Evolutionary conservation across 2,113 vertebrate genomes (phyloP).

Genomic region (Entelurus aequoreus): DNA sequence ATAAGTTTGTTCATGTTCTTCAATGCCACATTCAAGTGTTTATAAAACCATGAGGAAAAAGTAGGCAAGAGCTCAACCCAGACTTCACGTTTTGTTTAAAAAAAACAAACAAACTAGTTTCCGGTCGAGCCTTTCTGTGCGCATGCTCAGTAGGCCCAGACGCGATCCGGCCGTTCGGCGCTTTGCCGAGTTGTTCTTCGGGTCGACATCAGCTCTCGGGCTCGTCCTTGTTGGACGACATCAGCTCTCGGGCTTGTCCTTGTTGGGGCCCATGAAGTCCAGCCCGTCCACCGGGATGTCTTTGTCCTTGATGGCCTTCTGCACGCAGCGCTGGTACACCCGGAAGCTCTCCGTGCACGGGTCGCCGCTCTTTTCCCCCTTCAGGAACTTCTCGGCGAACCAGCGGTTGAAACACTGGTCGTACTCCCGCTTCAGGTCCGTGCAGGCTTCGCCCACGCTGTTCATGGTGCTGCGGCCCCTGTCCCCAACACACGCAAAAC

Average conservation of each 20-base stretch:
- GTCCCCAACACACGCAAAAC: too few species aligned
- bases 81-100: too few species aligned
- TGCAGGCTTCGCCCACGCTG: slow-evolving; percentile 93
- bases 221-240: not conserved
- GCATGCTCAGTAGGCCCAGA: too few species aligned
- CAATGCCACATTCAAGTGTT: too few species aligned
- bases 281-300: slow-evolving; percentile 94
- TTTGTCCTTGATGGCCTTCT: slow-evolving; percentile 96
- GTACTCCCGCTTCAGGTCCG: slow-evolving; percentile 95
- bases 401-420: slow-evolving; percentile 98
- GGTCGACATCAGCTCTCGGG: not conserved
- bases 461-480: slow-evolving; percentile 74
- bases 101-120: too few species aligned
- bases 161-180: too few species aligned
- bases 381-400: slow-evolving; percentile 97
- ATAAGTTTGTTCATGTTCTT: too few species aligned
- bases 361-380: slow-evolving; percentile 84
- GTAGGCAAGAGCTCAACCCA: too few species aligned
- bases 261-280: slow-evolving; percentile 92
- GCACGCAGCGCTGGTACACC: slow-evolving; percentile 88
- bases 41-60: too few species aligned
- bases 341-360: slow-evolving; percentile 90
- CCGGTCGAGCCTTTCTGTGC: too few species aligned
- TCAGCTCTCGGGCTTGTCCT: slow-evolving; percentile 84
- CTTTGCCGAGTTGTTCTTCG: too few species aligned